Conservation (phyloP, 2,888 invertebrate genomes). For the Phalangium opilio region DNA sequence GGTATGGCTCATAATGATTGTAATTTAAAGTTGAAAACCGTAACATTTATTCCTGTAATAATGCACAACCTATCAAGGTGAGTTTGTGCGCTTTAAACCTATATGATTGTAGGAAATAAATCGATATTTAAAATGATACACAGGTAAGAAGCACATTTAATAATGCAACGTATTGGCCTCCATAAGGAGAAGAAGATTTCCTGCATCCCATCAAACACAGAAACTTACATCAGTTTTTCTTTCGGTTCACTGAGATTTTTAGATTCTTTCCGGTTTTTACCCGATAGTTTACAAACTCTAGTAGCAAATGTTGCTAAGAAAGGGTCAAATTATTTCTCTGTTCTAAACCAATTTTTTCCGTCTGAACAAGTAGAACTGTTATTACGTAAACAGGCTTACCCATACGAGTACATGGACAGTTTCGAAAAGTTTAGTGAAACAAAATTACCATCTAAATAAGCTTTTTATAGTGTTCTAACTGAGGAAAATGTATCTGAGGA, state of each 20-base stretch:
- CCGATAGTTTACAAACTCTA: background rate
- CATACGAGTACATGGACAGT: conserved; percentile 1
- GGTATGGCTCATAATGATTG: background rate
- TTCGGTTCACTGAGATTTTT: conserved; percentile 1
- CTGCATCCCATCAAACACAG: conserved; percentile 3
- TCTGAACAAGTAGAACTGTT: no score
- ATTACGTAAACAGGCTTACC: background rate
- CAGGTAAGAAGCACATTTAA: conserved; percentile 6
- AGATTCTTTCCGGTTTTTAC: conserved; percentile 4
- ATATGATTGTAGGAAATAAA: no score
- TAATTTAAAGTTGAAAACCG: background rate
- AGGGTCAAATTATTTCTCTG: conserved; percentile 3
- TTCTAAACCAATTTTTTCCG: conserved; percentile 9
- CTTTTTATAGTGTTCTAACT: conserved; percentile 10
- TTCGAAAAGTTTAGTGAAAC: conserved; percentile 14
- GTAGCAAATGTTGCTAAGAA: background rate
- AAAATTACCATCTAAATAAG: conserved; percentile 12
- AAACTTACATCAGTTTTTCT: conserved; percentile 7
- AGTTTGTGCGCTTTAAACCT: no score
- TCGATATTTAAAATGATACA: background rate
- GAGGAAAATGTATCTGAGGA: conserved; percentile 12
- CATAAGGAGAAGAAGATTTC: background rate
- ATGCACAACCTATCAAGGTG: conserved; percentile 2
- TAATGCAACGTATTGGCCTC: conserved; percentile 7
- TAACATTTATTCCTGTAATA: background rate